phyloP scores from a whole-genome alignment of 2,113 vertebrate genomes.

The Sebastes schlegelii region DNA sequence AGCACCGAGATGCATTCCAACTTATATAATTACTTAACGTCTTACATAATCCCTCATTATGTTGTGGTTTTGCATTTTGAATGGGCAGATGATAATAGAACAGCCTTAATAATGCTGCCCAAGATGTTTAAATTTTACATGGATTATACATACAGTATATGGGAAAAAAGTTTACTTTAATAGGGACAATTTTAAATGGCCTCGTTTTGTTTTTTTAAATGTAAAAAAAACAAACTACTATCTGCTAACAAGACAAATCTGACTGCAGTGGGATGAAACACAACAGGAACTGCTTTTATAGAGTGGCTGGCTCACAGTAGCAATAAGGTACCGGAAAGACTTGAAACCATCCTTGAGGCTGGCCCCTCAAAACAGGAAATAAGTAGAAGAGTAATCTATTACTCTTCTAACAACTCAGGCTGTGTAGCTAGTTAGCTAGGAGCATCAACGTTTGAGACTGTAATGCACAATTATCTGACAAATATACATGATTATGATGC shows the following conservation, averaged over 20 bases:
- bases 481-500: conserved; percentile 1
- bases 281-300: conserved; percentile 42
- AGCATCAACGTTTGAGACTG: conserved; percentile 9
- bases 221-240: neutral
- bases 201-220: conserved; percentile 43
- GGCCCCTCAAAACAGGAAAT: conserved; percentile 70
- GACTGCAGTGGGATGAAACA: conserved; percentile 20
- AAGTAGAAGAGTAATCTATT: conserved; percentile 20
- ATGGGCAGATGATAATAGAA: conserved; percentile 25
- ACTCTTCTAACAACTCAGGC: conserved; percentile 48
- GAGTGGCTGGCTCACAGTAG: conserved; percentile 64
- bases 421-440: conserved; percentile 20
- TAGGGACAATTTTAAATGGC: conserved; percentile 28
- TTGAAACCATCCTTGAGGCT: conserved; percentile 67
- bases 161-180: conserved; percentile 48
- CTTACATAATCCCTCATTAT: conserved; percentile 25
- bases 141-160: conserved; percentile 27
- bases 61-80: conserved; percentile 45
- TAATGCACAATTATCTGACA: neutral
- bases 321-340: conserved; percentile 14
- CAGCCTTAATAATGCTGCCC: conserved; percentile 56
- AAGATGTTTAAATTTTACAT: conserved; percentile 33
- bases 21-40: conserved; percentile 42
- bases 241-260: conserved; percentile 19
- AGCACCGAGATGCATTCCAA: conserved; percentile 71